Evolutionary conservation across 2,113 vertebrate species (phyloP).

Genomic region (Ariopsis seemanni): DNA sequence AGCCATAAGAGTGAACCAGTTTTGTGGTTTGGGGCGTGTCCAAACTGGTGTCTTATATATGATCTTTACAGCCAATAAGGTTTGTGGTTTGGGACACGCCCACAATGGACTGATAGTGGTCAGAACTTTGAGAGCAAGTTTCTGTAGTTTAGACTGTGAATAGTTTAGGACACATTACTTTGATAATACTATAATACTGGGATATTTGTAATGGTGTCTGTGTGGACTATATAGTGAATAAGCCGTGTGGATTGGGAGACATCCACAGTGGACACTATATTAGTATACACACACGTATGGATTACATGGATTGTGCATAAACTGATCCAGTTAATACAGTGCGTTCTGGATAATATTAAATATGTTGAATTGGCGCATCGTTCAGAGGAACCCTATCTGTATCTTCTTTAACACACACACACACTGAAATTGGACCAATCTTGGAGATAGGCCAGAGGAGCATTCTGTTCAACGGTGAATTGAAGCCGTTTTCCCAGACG

Average conservation of each 20-base stretch:
- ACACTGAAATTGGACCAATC: constrained; percentile 22
- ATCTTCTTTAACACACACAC: neutral
- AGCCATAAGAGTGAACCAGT: neutral
- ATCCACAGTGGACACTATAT: neutral
- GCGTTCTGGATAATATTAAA: constrained; percentile 1
- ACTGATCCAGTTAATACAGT: neutral
- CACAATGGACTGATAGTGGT: neutral
- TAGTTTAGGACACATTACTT: neutral
- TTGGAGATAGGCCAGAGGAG: constrained; percentile 34
- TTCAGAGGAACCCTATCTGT: neutral
- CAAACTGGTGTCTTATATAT: neutral
- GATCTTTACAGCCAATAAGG: neutral
- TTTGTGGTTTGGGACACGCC: neutral
- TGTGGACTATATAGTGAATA: neutral
- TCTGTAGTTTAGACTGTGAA: too few relatives aligned
- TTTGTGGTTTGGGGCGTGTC: neutral
- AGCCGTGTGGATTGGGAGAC: neutral
- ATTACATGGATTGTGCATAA: neutral
- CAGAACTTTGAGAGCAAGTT: neutral
- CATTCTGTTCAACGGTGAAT: constrained; percentile 46
- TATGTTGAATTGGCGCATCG: neutral
- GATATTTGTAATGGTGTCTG: neutral
- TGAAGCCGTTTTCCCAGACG: constrained; percentile 50
- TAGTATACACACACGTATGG: neutral
- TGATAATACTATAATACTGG: neutral